Base-by-base conservation (phyloP, 2,888 invertebrate species). In the Drosophila robusta region DNA sequence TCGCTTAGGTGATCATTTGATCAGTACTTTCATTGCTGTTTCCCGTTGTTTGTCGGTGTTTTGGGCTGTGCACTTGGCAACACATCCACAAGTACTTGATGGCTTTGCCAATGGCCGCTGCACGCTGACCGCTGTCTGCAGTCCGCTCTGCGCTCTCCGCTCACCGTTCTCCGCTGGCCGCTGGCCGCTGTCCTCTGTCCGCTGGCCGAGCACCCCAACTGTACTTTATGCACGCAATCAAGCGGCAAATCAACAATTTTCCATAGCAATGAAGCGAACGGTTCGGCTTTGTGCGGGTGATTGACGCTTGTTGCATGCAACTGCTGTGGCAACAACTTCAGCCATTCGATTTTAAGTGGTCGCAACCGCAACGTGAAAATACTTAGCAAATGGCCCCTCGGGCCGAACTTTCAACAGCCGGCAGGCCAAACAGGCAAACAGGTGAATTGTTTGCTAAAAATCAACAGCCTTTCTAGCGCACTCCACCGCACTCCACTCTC, bases 281-380 rank as follows among this genome's bases (percentile, higher is more conserved):
- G 76, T 62, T 81, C 80, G 73, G 74, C 78, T 82, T 85, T 86
- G 85, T 88, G 85, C 85, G 85, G 85, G 85, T 86, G 85, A 86
- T 86, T 86, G 85, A 86, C 89, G 87, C 88, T 82, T 86, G 85
- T 87, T 89, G 87, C 83, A 86, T 86, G 86, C 87, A 80, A 76
- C 76, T 49, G 65, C 74, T 61, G 45, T 32, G 71, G 56, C 51
- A 61, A 64, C 82, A 70, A 68, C 86, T 71, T 65, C 73, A 87
- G 81, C 46, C 89, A 84, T 75, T 87, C 89, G 88, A 82, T 89
- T 80, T 83, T 84, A 89, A 84, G 83, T 84, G 83, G 81, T 89
- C 85, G 78, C 78, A 87, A 87, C 89, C 85, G 83, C 85, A 86
- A 82, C 81, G 72, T 49, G 58, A 69, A 69, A 67, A 77, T 61